A percentile compares a stretch with the other conserved stretches of the same genome.
phyloP scores from a whole-genome alignment of 2,113 vertebrate genomes.

The Beaufortia kweichowensis region DNA sequence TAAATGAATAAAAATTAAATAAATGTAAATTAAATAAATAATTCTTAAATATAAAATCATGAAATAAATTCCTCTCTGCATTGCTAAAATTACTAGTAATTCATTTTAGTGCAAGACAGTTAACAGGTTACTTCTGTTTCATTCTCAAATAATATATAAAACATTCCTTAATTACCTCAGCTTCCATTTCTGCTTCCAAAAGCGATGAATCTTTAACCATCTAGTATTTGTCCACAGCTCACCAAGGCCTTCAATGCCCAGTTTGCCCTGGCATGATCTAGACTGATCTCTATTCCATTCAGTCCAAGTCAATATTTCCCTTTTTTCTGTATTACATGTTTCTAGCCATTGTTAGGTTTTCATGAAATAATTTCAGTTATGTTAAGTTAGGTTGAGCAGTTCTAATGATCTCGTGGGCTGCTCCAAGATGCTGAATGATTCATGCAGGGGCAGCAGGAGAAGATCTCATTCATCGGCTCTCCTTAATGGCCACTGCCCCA shows the following conservation, averaged over 20 bases:
- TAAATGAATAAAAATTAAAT: too few species aligned
- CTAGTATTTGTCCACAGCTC: neutral
- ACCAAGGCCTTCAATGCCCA: neutral
- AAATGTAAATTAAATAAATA: too few species aligned
- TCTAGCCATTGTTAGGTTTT: conserved; percentile 3
- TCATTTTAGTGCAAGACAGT: too few species aligned
- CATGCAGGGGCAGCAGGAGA: conserved; percentile 63
- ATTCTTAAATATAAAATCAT: too few species aligned
- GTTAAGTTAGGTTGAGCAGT: conserved; percentile 21
- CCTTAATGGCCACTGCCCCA: conserved; percentile 61
- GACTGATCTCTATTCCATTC: neutral
- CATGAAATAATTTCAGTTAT: conserved; percentile 53
- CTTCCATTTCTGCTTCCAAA: conserved; percentile 24
- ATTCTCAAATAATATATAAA: neutral
- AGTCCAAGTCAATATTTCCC: neutral
- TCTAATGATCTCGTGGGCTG: conserved; percentile 61
- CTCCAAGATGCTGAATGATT: conserved; percentile 69
- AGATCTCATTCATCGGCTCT: conserved; percentile 60
- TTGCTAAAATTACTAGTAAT: too few species aligned
- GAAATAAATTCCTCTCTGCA: too few species aligned
- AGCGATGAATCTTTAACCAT: neutral
- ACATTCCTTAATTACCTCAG: conserved; percentile 20
- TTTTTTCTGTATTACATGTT: conserved; percentile 25
- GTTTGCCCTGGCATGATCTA: neutral
- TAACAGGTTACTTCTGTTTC: neutral